These are phyloP conservation scores for Euthynnus affinis DNA, from an alignment of 2,797 vertebrate genomes.

Conservation along the genomic window DNA sequence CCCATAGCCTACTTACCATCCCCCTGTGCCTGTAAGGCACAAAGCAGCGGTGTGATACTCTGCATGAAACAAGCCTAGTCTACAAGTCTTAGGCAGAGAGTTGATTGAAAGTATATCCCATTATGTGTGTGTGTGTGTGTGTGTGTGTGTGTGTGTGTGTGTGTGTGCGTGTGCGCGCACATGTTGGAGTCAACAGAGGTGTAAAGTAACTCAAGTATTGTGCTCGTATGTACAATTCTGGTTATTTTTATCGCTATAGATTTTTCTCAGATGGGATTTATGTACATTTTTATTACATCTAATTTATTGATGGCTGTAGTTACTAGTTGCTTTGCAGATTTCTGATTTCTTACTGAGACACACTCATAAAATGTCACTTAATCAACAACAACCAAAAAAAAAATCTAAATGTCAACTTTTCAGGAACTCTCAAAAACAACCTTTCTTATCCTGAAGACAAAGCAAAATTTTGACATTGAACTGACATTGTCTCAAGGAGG, in stretches of 20 bases:
- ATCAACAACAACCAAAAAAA: neutral
- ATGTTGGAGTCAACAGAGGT: slow-evolving; percentile 17
- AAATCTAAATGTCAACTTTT: slow-evolving; percentile 42
- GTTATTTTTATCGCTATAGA: slow-evolving; percentile 32
- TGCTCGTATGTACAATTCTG: slow-evolving; percentile 27
- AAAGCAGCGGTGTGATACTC: slow-evolving; percentile 20
- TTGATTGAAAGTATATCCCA: slow-evolving; percentile 37
- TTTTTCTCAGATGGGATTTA: neutral
- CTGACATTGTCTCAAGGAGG: slow-evolving; percentile 15
- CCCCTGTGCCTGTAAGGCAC: slow-evolving; percentile 52
- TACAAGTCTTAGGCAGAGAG: neutral
- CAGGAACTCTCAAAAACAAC: neutral
- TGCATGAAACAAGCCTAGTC: slow-evolving; percentile 20
- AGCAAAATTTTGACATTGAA: slow-evolving; percentile 23
- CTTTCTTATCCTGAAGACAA: slow-evolving; percentile 1
- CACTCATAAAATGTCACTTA: slow-evolving; percentile 45
- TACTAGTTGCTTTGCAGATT: slow-evolving; percentile 24
- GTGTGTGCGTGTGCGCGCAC: neutral
- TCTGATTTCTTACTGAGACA: slow-evolving; percentile 5
- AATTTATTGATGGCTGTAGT: slow-evolving; percentile 4
- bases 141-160: neutral
- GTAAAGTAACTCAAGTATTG: slow-evolving; percentile 10
- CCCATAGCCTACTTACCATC: slow-evolving; percentile 53
- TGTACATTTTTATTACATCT: neutral
- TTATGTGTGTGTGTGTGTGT: slow-evolving; percentile 6